Evolutionary conservation across 2,797 vertebrate genomes (phyloP), one percentile per base, ranked within the genome.

Genomic region (Hyperoplus immaculatus): DNA sequence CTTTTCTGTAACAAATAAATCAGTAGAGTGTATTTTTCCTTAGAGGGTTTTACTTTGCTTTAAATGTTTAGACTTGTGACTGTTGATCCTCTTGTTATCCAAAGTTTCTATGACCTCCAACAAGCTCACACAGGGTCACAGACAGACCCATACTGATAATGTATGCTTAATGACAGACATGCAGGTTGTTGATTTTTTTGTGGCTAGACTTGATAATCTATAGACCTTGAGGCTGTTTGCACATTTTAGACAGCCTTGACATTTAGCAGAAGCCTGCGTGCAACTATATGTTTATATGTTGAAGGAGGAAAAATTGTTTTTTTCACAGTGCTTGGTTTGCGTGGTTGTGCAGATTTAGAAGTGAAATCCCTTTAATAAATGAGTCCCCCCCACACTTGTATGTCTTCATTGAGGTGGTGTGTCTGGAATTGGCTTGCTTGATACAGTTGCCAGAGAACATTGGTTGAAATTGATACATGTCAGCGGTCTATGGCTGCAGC

Each of bases 171-270:
- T n/a, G n/a, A 61, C 53, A 42, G n/a, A 61, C 53, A 42, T 9
- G 15, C 39, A 58, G 15, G 1, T 29, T 29, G 29, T 21, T 21
- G 3, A 3, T 29, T 14, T 56, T 39, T 61, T 78, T 56, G 55
- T 43, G 39, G 10, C 38, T 69, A 68, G 67, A 70, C 62, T 8
- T 14, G 62, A 77, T 81, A 73, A 79, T 77, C 50, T 15, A 6
- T 15, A 36, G 58, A 71, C 84, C 75, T 83, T 80, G 72, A 86
- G 57, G 16, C 12, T 56, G 18, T 72, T 78, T 49, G 54, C 47
- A 78, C 64, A 10, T 51, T 79, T 80, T 18, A 12, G 14, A 63
- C 36, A 50, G 51, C 58, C 54, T 69, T 78, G 72, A 75, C 51
- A n/a, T 42, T 75, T 21, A 47, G 39, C 62, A 78, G 53, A 54